Evolutionary conservation across 2,113 vertebrate genomes (phyloP), one percentile per base, ranked within the genome.

Genomic region (Lota lota): DNA sequence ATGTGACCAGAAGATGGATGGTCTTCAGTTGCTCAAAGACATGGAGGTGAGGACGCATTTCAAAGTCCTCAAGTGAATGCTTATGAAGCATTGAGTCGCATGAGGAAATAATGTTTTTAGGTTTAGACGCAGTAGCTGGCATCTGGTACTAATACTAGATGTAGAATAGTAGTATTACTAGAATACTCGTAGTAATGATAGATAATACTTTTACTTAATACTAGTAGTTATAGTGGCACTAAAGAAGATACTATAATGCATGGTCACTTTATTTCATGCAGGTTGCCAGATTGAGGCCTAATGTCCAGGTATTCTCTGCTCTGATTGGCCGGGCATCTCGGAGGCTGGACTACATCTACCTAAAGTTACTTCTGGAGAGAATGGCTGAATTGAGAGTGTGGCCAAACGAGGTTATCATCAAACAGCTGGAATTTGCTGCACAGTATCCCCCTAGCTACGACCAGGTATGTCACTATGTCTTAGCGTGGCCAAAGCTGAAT

Each of bases 371-470:
- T 75, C 90, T 99, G 21, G 88, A 82, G 61, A 91, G 89, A 75
- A 99, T 99, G 97, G 89, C 78, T 7, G 84, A 47, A 0, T 86
- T 74, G 68, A 69, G 77, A 1, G 93, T 97, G 58, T 85, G 92
- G 1, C 95, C 95, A 21, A 99, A 97, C 0, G 93, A 97, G 53
- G 92, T 98, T 21, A 90, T 99, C 83, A 92, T 99, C 74, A 90
- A 80, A 58, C 94, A 97, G 79, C 92, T 99, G 79, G 97, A 99
- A 84, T 97, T 97, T 0, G 97, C 94, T 0, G 86, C 94, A 0
- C 90, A 90, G 53, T 98, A 98, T 79, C 97, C 97, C 6, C 93
- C 95, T 0, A 91, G 90, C 22, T 98, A 94, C 63, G 88, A 99
- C 87, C 87, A 92, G 91, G 97, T 98, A 57, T 81, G 91, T 57